Conservation (phyloP, 2,113 vertebrate species). For the Pelusios castaneus region DNA sequence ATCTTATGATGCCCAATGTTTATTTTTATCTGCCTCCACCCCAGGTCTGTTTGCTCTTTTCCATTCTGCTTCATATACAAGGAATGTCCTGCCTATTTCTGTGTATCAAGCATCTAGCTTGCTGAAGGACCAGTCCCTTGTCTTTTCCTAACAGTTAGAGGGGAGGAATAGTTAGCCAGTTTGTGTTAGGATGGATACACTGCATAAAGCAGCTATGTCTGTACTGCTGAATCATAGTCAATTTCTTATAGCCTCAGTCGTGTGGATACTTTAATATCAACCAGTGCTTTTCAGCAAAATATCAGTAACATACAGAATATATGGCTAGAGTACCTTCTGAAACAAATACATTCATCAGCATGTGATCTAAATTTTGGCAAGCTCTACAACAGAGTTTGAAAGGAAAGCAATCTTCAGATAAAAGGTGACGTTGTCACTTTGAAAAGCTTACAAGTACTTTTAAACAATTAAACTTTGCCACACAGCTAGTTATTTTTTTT, state of each 20-base stretch:
- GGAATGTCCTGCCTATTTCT: not conserved
- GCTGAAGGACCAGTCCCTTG: not conserved
- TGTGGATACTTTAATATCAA: not conserved
- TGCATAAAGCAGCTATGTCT: not conserved
- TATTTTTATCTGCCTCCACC: not conserved
- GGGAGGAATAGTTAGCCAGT: not conserved
- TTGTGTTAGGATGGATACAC: not conserved
- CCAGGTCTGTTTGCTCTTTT: not conserved
- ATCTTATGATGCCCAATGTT: not conserved
- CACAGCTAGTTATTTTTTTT: not conserved
- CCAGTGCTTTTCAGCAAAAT: not conserved
- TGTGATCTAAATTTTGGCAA: rapidly evolving
- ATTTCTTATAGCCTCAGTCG: not conserved
- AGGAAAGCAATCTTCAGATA: not conserved
- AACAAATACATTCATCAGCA: not conserved
- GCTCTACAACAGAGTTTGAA: not conserved
- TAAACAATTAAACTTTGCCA: not conserved
- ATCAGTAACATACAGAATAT: not conserved
- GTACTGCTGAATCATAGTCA: not conserved
- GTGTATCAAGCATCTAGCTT: not conserved
- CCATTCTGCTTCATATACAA: not conserved
- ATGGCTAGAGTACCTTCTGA: not conserved
- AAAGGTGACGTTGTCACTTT: not conserved
- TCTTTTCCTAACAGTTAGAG: not conserved
- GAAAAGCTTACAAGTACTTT: not conserved